Percentiles rank a stretch among this genome's conserved stretches.
Conservation (phyloP, 2,888 invertebrate species). For the Smittia aterrima region DNA sequence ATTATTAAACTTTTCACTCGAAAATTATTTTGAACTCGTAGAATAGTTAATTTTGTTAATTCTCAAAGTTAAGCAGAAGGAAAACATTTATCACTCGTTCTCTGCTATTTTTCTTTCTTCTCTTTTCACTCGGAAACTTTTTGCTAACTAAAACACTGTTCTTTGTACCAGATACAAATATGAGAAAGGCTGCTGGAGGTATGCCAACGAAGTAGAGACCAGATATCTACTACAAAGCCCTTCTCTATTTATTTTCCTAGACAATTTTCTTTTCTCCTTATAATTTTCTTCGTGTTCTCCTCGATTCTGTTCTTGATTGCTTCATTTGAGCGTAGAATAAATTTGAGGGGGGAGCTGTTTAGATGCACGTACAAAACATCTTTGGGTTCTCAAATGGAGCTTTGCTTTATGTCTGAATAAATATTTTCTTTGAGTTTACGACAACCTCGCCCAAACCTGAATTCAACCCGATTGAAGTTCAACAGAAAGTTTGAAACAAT, state of each 20-base stretch:
- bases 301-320: not conserved
- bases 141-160: not conserved
- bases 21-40: not conserved
- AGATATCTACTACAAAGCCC: not conserved
- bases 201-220: constrained; percentile 49
- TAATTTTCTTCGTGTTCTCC: not conserved
- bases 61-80: not conserved
- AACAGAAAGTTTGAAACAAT: no score
- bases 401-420: no score
- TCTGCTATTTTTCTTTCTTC: not conserved
- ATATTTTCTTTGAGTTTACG: no score
- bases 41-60: not conserved
- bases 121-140: not conserved
- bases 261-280: not conserved
- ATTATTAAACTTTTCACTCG: not conserved
- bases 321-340: not conserved
- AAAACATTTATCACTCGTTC: not conserved
- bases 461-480: no score
- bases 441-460: no score
- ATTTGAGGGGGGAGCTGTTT: not conserved
- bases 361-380: not conserved
- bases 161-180: constrained; percentile 64
- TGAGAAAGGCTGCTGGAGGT: constrained; percentile 71
- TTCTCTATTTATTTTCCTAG: not conserved
- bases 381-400: no score